Conservation (phyloP, 2,113 vertebrate genomes). For the Spea multiplicata region DNA sequence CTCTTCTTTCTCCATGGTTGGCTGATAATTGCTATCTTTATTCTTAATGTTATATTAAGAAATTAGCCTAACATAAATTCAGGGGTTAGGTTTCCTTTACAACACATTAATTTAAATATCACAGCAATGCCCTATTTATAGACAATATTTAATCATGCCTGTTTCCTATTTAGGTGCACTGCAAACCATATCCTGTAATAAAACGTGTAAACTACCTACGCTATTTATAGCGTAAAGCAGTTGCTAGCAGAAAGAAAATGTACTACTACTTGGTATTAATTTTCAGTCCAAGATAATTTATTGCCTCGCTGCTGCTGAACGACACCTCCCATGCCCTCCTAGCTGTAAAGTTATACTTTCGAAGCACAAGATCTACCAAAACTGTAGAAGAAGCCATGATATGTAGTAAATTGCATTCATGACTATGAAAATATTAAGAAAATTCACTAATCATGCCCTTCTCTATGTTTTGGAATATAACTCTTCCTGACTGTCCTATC, state of each 20-base stretch:
- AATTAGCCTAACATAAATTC: too few species aligned
- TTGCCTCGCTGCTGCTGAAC: not conserved
- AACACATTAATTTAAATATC: not conserved
- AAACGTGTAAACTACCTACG: not conserved
- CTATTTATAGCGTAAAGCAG: conserved; percentile 21
- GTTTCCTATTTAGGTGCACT: conserved; percentile 9
- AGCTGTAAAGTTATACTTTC: too few species aligned
- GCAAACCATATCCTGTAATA: conserved; percentile 15
- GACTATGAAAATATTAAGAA: too few species aligned
- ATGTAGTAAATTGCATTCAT: too few species aligned
- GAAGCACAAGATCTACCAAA: too few species aligned
- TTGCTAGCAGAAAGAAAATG: conserved; percentile 25
- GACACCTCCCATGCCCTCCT: not conserved
- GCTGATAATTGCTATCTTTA: too few species aligned
- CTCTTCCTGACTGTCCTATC: too few species aligned
- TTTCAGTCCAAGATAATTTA: not conserved
- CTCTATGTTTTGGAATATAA: too few species aligned
- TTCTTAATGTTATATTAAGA: too few species aligned
- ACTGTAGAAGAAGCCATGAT: too few species aligned
- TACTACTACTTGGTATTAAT: not conserved
- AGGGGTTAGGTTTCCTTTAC: not conserved
- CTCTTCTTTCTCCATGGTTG: too few species aligned
- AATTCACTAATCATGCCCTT: too few species aligned
- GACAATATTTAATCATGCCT: not conserved
- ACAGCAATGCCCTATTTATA: conserved; percentile 3